Evolutionary conservation across 2,888 invertebrate species (phyloP).

Genomic region (Phasia obesa): DNA sequence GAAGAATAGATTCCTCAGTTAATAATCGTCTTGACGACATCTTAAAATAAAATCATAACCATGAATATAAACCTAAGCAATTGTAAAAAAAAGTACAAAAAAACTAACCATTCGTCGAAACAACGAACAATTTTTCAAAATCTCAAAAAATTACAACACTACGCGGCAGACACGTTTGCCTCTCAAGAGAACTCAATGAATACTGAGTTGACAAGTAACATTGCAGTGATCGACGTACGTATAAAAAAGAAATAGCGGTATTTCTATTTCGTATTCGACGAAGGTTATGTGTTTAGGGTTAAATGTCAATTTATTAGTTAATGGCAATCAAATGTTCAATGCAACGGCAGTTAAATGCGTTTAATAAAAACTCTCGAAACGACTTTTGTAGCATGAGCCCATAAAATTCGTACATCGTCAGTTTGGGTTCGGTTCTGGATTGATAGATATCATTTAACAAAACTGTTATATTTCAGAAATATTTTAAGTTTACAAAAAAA

Average conservation of each 20-base stretch:
- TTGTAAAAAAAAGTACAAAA: slow-evolving; percentile 1
- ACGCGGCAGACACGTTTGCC: background rate
- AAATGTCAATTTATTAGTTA: too few relatives aligned
- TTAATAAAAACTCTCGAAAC: too few relatives aligned
- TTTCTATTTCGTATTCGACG: background rate
- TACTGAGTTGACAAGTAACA: slow-evolving; percentile 13
- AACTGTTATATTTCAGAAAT: too few relatives aligned
- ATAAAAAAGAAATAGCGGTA: background rate
- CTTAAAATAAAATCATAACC: slow-evolving; percentile 6
- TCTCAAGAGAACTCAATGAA: slow-evolving; percentile 1
- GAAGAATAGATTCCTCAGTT: slow-evolving; percentile 7
- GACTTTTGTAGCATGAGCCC: too few relatives aligned
- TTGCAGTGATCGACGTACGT: background rate
- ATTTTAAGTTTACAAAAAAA: too few relatives aligned
- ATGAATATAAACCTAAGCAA: background rate
- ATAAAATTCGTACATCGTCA: too few relatives aligned
- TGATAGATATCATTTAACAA: too few relatives aligned
- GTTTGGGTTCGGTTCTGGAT: too few relatives aligned
- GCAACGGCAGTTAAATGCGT: too few relatives aligned
- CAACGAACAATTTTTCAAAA: background rate
- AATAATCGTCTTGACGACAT: background rate
- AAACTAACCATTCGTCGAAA: slow-evolving; percentile 21
- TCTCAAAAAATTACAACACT: background rate
- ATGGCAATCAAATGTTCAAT: too few relatives aligned
- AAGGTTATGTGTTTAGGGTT: too few relatives aligned